Percentiles rank a stretch among this genome's conserved stretches.
These are phyloP conservation scores for Altica lythri DNA, from an alignment of 2,888 invertebrate genomes.

Conservation along the genomic window DNA sequence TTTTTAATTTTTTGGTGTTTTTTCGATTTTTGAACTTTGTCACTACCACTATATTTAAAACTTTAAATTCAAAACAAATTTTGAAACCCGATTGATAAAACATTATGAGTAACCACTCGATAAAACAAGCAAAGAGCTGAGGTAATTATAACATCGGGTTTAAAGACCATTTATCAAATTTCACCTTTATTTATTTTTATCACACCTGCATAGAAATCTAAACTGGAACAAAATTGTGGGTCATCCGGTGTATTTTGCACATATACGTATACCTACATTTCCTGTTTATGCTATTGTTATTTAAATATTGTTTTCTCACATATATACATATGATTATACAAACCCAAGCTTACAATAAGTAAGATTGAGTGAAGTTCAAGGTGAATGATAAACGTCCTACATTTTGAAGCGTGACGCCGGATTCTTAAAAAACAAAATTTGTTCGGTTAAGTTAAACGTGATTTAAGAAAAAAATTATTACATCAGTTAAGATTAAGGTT, in stretches of 20 bases:
- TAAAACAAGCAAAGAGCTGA: too few species aligned
- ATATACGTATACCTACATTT: background rate
- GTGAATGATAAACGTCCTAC: constrained; percentile 7
- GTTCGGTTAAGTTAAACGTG: background rate
- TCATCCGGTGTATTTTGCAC: background rate
- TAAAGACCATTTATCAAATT: too few species aligned
- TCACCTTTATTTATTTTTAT: background rate
- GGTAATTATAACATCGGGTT: too few species aligned
- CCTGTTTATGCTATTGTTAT: constrained; percentile 2
- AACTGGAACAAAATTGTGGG: constrained; percentile 4
- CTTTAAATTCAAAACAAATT: too few species aligned
- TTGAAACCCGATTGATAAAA: too few species aligned
- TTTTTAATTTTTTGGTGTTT: too few species aligned
- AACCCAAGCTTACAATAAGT: constrained; percentile 1
- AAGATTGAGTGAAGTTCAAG: constrained; percentile 9
- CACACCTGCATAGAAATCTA: background rate
- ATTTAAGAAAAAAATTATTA: background rate
- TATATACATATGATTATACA: constrained; percentile 3
- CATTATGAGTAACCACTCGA: too few species aligned
- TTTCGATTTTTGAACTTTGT: too few species aligned
- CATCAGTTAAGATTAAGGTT: too few species aligned
- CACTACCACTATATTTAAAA: too few species aligned
- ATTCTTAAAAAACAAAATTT: background rate
- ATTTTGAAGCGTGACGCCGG: background rate
- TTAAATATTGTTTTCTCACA: background rate